Evolutionary conservation across 2,888 invertebrate genomes (phyloP).

Genomic region (Mesorhabditis sp.): DNA sequence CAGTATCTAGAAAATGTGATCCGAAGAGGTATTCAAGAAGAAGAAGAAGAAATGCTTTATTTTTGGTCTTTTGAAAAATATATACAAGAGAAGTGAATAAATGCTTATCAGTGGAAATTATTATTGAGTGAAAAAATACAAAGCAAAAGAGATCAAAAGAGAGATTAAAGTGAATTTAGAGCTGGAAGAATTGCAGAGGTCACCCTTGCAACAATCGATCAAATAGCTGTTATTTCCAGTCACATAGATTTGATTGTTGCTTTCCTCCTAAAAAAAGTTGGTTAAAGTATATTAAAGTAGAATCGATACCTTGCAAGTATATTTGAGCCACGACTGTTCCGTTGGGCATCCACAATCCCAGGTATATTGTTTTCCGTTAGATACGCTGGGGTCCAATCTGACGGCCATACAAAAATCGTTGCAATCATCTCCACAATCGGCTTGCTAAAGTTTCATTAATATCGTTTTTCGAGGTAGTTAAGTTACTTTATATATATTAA

Average conservation of each 20-base stretch:
- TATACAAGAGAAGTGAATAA: too few species aligned
- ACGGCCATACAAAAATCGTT: not conserved
- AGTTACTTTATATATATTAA: too few species aligned
- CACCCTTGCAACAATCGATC: constrained; percentile 1
- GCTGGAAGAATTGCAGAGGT: not conserved
- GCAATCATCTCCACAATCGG: not conserved
- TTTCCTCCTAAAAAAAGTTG: not conserved
- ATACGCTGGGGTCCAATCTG: not conserved
- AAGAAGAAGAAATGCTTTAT: too few species aligned
- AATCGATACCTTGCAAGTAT: not conserved
- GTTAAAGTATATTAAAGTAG: too few species aligned
- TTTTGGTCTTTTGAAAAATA: too few species aligned
- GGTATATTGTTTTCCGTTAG: not conserved
- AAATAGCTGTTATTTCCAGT: not conserved
- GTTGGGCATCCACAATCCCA: constrained; percentile 2
- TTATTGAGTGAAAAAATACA: not conserved
- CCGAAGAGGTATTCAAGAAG: too few species aligned
- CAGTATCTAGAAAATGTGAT: too few species aligned
- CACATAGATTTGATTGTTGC: not conserved
- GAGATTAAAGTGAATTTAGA: not conserved
- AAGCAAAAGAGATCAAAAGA: not conserved
- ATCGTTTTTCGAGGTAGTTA: too few species aligned
- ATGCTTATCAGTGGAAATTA: too few species aligned
- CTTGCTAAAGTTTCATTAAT: too few species aligned
- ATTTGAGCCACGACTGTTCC: not conserved